Conservation (phyloP, 2,888 invertebrate species). For the Mantis religiosa region DNA sequence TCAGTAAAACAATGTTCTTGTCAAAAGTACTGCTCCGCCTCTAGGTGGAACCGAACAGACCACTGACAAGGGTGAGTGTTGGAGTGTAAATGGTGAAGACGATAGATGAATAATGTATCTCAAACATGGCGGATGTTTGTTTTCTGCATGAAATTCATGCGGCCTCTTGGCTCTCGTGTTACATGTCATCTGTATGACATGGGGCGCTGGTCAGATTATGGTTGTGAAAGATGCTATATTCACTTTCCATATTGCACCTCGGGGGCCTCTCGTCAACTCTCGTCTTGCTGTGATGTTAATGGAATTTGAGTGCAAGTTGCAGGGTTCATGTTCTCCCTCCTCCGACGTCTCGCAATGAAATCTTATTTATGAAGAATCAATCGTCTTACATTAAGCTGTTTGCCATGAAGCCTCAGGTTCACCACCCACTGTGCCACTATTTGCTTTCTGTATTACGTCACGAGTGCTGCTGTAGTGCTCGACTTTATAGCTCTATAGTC, state of each 20-base stretch:
- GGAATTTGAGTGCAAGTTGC: neutral
- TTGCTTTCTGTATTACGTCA: neutral
- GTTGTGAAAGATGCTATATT: neutral
- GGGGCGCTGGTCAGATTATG: neutral
- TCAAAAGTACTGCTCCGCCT: neutral
- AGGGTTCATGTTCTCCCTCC: neutral
- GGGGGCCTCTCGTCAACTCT: neutral
- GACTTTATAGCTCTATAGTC: neutral
- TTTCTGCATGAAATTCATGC: constrained; percentile 9
- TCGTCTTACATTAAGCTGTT: neutral
- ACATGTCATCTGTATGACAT: neutral
- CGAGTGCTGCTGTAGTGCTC: neutral
- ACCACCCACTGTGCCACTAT: neutral
- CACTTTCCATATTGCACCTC: constrained; percentile 7
- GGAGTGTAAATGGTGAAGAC: neutral
- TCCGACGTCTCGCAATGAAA: neutral
- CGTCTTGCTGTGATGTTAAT: neutral
- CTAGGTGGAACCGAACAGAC: neutral
- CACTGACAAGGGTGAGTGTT: neutral
- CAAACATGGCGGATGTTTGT: neutral
- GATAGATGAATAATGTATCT: constrained; percentile 9
- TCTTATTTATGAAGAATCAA: neutral
- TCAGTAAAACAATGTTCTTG: neutral
- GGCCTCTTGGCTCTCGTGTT: neutral
- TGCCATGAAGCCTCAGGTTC: neutral